These are phyloP conservation scores for Hydropsyche betteni DNA, from an alignment of 2,888 invertebrate genomes.

Conservation along the genomic window DNA sequence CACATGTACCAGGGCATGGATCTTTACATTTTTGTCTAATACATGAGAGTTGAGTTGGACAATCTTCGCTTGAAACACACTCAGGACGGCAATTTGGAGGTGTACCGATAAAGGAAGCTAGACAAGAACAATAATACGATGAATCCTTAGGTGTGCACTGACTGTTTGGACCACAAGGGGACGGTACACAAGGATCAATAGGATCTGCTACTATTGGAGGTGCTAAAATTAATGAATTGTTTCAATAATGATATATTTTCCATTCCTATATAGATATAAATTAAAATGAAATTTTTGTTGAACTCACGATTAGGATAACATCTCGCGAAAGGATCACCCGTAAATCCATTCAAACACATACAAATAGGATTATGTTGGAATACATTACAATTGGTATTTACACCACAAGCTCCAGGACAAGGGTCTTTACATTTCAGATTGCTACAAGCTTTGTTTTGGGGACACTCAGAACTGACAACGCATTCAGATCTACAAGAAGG, in stretches of 20 bases:
- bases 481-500: constrained; percentile 84
- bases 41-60: constrained; percentile 74
- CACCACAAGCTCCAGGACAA: constrained; percentile 84
- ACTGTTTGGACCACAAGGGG: constrained; percentile 75
- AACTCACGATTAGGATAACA: constrained; percentile 66
- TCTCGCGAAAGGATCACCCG: constrained; percentile 80
- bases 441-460: constrained; percentile 76
- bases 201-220: constrained; percentile 54
- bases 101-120: constrained; percentile 67
- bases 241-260: not conserved
- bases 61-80: constrained; percentile 72
- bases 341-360: constrained; percentile 72
- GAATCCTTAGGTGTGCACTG: constrained; percentile 55
- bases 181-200: constrained; percentile 75
- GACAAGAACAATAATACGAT: constrained; percentile 66
- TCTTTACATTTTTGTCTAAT: constrained; percentile 70
- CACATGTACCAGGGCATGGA: constrained; percentile 72
- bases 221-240: constrained; percentile 40
- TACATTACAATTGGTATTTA: constrained; percentile 77
- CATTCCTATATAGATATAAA: not conserved
- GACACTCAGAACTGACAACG: constrained; percentile 77
- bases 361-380: constrained; percentile 85
- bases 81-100: constrained; percentile 76
- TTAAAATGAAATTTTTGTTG: constrained; percentile 47
- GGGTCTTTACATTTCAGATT: constrained; percentile 84